Evolutionary conservation across 2,888 invertebrate species (phyloP).

Genomic region (Parthenolecanium corni): DNA sequence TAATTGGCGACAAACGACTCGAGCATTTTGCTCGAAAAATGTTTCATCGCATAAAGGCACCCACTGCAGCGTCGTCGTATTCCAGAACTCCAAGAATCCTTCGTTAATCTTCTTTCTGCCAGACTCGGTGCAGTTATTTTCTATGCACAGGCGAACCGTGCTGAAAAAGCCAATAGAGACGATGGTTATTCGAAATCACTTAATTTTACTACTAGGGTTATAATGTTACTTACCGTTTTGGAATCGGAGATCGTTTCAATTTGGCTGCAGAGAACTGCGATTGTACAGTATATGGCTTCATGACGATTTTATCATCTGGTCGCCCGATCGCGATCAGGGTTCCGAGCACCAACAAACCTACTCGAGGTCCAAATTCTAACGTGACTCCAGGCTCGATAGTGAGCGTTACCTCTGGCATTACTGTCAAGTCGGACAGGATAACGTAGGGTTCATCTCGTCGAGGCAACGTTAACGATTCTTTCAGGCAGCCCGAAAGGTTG

Average conservation of each 20-base stretch:
- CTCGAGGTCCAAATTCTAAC: slow-evolving; percentile 88
- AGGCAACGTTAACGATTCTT: slow-evolving; percentile 52
- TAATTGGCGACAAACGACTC: slow-evolving; percentile 88
- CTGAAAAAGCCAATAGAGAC: slow-evolving; percentile 29
- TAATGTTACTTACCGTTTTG: slow-evolving; percentile 2
- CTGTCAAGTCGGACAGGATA: slow-evolving; percentile 79
- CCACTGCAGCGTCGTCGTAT: slow-evolving; percentile 89
- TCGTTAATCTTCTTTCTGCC: slow-evolving; percentile 46
- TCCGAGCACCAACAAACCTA: slow-evolving; percentile 90
- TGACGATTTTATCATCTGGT: slow-evolving; percentile 59
- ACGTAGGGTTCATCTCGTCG: slow-evolving; percentile 59
- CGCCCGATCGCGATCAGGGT: slow-evolving; percentile 70
- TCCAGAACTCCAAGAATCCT: slow-evolving; percentile 92
- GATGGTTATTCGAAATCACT: background rate
- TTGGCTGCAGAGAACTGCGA: slow-evolving; percentile 8
- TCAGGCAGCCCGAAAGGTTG: slow-evolving; percentile 64
- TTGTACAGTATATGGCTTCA: slow-evolving; percentile 48
- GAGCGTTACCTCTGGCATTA: slow-evolving; percentile 86
- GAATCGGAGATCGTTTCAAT: slow-evolving; percentile 7
- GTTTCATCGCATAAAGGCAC: slow-evolving; percentile 90
- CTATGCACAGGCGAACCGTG: slow-evolving; percentile 65
- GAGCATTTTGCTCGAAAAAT: slow-evolving; percentile 92
- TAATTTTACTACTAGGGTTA: background rate
- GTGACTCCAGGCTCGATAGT: slow-evolving; percentile 78
- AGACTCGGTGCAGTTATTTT: slow-evolving; percentile 50